Conservation (phyloP, 2,888 invertebrate species). For the Meghimatium bilineatum region DNA sequence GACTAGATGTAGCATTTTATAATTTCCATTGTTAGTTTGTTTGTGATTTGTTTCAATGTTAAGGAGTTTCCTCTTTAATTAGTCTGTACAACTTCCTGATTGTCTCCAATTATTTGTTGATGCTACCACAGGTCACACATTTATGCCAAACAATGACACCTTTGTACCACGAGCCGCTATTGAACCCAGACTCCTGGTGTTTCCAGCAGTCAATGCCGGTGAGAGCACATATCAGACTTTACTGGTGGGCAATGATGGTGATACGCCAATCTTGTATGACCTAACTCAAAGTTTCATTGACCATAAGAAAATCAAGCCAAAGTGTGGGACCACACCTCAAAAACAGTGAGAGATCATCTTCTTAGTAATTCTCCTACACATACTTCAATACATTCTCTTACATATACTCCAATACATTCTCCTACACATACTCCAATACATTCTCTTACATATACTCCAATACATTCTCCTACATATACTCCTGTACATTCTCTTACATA, state of each 20-base stretch:
- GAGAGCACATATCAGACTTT: conserved; percentile 73
- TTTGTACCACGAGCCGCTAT: conserved; percentile 72
- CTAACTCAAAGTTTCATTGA: conserved; percentile 51
- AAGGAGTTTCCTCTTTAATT: no score
- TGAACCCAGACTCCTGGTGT: conserved; percentile 66
- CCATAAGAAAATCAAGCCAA: not conserved
- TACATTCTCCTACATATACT: not conserved
- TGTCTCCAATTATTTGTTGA: no score
- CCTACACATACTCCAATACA: not conserved
- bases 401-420: not conserved
- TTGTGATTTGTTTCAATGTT: no score
- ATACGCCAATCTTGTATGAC: conserved; percentile 74
- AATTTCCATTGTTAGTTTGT: no score
- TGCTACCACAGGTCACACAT: conserved; percentile 72
- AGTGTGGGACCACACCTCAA: conserved; percentile 33
- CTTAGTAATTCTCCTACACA: not conserved
- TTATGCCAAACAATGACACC: conserved; percentile 73
- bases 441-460: not conserved
- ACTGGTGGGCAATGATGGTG: conserved; percentile 69
- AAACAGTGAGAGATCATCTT: conserved; percentile 7
- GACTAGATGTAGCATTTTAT: no score
- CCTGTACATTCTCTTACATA: not conserved
- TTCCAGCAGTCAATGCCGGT: conserved; percentile 73
- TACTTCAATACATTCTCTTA: not conserved
- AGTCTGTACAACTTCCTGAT: no score